Percentiles rank a stretch among this genome's conserved stretches.
Conservation (phyloP, 2,888 invertebrate genomes). For the Resseliella maxima region DNA sequence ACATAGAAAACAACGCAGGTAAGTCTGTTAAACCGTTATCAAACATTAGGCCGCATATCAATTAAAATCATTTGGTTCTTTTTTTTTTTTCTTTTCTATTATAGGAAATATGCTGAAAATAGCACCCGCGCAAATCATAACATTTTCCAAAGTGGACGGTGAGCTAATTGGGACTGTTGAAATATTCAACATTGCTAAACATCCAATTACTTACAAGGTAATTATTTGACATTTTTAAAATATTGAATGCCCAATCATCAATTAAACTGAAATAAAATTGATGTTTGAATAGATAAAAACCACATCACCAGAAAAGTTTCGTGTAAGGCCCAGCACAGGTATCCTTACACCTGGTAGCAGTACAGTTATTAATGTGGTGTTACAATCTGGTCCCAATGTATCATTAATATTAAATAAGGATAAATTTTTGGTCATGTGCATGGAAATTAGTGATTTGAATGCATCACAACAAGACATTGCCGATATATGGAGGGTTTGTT, state of each 20-base stretch:
- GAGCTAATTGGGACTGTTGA: conserved; percentile 76
- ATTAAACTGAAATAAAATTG: neutral
- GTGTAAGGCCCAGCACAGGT: conserved; percentile 90
- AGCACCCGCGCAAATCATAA: conserved; percentile 77
- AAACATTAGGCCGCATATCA: neutral
- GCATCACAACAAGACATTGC: conserved; percentile 73
- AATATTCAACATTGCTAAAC: conserved; percentile 77
- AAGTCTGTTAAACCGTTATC: neutral
- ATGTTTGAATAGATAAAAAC: conserved; percentile 78
- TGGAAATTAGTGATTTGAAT: conserved; percentile 73
- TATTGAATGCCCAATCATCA: too few species aligned
- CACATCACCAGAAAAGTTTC: conserved; percentile 94
- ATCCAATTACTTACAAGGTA: conserved; percentile 77
- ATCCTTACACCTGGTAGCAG: conserved; percentile 74
- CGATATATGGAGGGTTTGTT: conserved; percentile 78
- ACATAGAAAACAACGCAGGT: neutral
- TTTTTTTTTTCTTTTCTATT: neutral
- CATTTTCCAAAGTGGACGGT: conserved; percentile 74
- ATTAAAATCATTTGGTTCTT: neutral
- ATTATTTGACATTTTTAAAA: neutral
- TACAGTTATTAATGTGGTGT: conserved; percentile 76
- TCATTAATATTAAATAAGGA: conserved; percentile 78
- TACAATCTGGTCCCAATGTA: conserved; percentile 78
- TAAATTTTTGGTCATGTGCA: conserved; percentile 89
- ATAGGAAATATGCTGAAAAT: conserved; percentile 72